These are phyloP conservation scores for Halocynthia aurantium DNA, from an alignment of 23 tunicate species.

Conservation along the genomic window DNA sequence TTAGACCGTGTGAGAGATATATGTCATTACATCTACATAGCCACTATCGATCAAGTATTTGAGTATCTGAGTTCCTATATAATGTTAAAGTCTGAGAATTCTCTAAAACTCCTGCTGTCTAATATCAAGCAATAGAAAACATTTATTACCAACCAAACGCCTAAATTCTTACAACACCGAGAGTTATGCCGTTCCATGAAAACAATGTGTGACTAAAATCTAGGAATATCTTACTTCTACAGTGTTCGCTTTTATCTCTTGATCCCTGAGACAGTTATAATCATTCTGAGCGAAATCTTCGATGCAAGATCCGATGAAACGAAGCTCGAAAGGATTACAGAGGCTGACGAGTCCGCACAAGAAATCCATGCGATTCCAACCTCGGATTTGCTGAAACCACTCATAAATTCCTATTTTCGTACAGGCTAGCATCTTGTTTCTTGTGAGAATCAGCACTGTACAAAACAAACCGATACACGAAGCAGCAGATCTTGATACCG, in stretches of 20 bases:
- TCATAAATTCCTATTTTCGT: slow-evolving; percentile 23
- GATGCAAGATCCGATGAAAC: slow-evolving; percentile 27
- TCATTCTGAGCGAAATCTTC: slow-evolving; percentile 23
- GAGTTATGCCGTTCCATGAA: not conserved
- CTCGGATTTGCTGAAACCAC: slow-evolving; percentile 29
- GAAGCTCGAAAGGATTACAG: slow-evolving; percentile 39
- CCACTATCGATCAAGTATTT: too few species aligned
- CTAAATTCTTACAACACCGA: not conserved
- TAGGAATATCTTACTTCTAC: not conserved
- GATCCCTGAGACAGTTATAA: slow-evolving; percentile 13
- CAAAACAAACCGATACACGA: too few species aligned
- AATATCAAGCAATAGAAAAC: too few species aligned
- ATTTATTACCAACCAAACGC: too few species aligned
- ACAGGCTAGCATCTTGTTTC: too few species aligned
- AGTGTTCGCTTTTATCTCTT: slow-evolving; percentile 19
- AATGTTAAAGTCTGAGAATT: too few species aligned
- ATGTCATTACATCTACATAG: too few species aligned
- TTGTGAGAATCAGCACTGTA: too few species aligned
- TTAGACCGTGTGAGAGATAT: too few species aligned
- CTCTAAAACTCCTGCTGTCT: too few species aligned
- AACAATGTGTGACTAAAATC: not conserved
- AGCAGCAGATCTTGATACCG: too few species aligned
- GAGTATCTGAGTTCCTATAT: too few species aligned
- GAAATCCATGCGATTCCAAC: slow-evolving; percentile 44
- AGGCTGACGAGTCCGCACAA: slow-evolving; percentile 21